phyloP scores from a whole-genome alignment of 2,888 invertebrate genomes.

The Drosophila birchii region DNA sequence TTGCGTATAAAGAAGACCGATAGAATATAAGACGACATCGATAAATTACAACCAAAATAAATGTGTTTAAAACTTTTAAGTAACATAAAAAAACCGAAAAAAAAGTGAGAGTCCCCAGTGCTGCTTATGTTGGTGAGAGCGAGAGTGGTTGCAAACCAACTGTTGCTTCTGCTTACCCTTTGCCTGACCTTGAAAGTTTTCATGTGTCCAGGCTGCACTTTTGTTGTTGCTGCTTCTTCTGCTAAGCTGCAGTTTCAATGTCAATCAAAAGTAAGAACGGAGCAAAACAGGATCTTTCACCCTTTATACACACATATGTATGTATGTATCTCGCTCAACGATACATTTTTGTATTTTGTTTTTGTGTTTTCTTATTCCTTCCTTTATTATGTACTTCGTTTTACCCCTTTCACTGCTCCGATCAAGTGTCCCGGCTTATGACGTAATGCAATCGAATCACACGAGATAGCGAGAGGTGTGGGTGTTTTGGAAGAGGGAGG shows the following conservation, averaged over 20 bases:
- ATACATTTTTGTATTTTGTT: constrained; percentile 29
- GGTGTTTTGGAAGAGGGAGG: not conserved
- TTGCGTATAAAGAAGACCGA: too few relatives aligned
- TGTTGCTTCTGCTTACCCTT: constrained; percentile 72
- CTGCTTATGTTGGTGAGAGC: constrained; percentile 6
- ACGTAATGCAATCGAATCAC: constrained; percentile 61
- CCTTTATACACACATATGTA: too few relatives aligned
- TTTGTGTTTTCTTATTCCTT: constrained; percentile 32
- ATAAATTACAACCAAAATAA: constrained; percentile 9
- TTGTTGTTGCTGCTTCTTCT: constrained; percentile 39
- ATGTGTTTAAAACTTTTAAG: constrained; percentile 27
- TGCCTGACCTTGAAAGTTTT: constrained; percentile 69
- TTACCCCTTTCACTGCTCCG: constrained; percentile 25
- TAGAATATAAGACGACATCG: not conserved
- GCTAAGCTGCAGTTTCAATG: constrained; percentile 67
- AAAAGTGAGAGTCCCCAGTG: not conserved
- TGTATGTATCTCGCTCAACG: not conserved
- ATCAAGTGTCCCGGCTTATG: constrained; percentile 66
- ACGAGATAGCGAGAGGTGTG: constrained; percentile 13
- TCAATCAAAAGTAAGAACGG: constrained; percentile 53
- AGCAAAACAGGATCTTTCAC: constrained; percentile 37
- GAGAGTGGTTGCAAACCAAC: constrained; percentile 54
- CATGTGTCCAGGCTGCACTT: constrained; percentile 56
- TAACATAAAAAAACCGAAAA: constrained; percentile 3
- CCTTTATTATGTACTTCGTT: constrained; percentile 52